These are phyloP conservation scores for Lindbergichthys nudifrons DNA, from an alignment of 2,797 vertebrate species.

Conservation along the genomic window DNA sequence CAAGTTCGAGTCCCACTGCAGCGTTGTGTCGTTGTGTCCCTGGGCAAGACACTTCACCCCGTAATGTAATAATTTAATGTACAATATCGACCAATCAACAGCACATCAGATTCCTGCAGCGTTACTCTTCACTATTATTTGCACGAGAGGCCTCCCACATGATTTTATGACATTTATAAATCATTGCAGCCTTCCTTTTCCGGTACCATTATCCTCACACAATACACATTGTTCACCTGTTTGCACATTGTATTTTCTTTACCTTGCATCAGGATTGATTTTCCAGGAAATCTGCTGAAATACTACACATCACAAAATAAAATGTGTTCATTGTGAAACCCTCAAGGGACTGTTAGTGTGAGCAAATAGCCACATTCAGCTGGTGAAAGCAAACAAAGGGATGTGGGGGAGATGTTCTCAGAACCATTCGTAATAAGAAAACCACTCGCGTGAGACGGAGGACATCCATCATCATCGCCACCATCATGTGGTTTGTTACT, in stretches of 20 bases:
- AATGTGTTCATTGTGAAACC: constrained; percentile 7
- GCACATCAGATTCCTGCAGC: constrained; percentile 28
- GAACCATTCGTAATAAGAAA: neutral
- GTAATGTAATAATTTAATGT: too few species aligned
- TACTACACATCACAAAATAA: neutral
- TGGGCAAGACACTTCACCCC: too few species aligned
- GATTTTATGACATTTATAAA: constrained; percentile 28
- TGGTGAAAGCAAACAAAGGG: neutral
- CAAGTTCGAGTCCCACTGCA: too few species aligned
- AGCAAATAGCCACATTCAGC: neutral
- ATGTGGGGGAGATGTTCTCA: neutral
- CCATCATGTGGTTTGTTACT: neutral
- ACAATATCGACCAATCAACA: constrained; percentile 3
- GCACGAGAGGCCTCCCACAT: constrained; percentile 9
- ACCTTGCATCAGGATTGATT: neutral
- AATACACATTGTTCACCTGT: neutral
- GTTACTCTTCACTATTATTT: neutral
- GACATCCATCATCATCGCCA: neutral
- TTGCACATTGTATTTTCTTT: neutral
- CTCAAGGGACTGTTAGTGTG: neutral
- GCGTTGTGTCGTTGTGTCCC: too few species aligned
- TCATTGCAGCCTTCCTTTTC: neutral
- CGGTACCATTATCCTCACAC: neutral
- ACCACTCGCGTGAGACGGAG: neutral
- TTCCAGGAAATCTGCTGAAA: neutral